Evolutionary conservation across 2,113 vertebrate species (phyloP), one percentile per base, ranked within the genome.

Genomic region (Laterallus jamaicensis): DNA sequence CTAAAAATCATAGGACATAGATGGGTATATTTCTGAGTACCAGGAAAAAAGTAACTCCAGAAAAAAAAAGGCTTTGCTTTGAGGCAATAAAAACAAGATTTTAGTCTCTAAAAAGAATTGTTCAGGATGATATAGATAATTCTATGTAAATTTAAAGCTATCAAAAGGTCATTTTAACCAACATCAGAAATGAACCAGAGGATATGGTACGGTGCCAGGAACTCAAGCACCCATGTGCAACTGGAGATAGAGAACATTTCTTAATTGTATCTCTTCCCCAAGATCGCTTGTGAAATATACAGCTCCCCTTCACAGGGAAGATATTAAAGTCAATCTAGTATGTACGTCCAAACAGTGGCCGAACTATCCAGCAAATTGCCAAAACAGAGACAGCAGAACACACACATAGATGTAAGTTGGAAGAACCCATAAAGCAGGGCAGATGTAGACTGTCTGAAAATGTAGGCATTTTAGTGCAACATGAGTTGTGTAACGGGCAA

Each of bases 201-300:
- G 20, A 25, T 66, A 50, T 31, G 75, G 24, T 74, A 54, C 35
- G 44, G 69, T 66, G 70, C 64, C 75, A 91, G 32, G 39, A 92
- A 40, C 73, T 76, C 32, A 40, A 62, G 78, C 8, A 28, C 62
- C 58, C 44, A 17, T 28, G 74, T 87, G 68, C 79, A 87, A 62
- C 66, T 82, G 59, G 52, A 92, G 59, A 63, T 64, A 42, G 77
- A 83, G 95, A 94, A 88, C 32, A 54, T 86, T 93, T 88, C 40
- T 67, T 83, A 86, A 63, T 91, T 82, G 37, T 92, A 84, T 73
- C 47, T 97, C 59, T 93, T 90, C 32, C 62, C 59, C 40, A 39
- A 44, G 47, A 71, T 93, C 32, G 25, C 49, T 84, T 89, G 68
- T 91, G 54, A 81, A 81, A 78, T 67, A 42, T 26, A 40, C 32